Percentiles rank a stretch among this genome's conserved stretches.
These are phyloP conservation scores for Distichodus sexfasciatus DNA, from an alignment of 2,797 vertebrate genomes.

Conservation along the genomic window DNA sequence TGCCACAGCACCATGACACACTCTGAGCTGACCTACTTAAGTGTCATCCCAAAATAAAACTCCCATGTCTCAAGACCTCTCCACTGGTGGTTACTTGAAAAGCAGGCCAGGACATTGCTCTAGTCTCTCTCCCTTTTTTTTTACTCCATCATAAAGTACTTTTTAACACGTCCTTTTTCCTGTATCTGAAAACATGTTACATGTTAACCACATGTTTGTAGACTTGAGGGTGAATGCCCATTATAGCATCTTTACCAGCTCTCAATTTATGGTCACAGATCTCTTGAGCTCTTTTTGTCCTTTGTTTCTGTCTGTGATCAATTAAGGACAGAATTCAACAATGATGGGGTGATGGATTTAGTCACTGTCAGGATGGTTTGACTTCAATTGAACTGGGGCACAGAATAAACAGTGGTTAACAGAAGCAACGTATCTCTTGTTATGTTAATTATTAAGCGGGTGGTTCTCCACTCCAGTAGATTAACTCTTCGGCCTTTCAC, in stretches of 20 bases:
- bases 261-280: conserved; percentile 13
- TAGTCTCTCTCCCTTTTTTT: conserved; percentile 16
- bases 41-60: conserved; percentile 76
- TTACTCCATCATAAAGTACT: conserved; percentile 19
- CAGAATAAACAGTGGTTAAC: conserved; percentile 74
- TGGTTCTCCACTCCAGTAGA: conserved; percentile 75
- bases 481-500: conserved; percentile 69
- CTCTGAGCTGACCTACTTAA: conserved; percentile 81
- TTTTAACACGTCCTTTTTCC: conserved; percentile 12
- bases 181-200: conserved; percentile 27
- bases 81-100: conserved; percentile 60
- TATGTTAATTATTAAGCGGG: conserved; percentile 79
- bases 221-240: background rate
- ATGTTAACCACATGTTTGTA: conserved; percentile 27
- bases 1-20: conserved; percentile 70
- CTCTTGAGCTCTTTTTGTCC: conserved; percentile 6
- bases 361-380: conserved; percentile 41
- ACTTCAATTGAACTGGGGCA: conserved; percentile 65
- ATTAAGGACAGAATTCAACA: background rate
- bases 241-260: conserved; percentile 10
- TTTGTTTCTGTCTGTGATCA: background rate
- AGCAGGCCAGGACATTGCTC: conserved; percentile 45
- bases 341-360: conserved; percentile 20
- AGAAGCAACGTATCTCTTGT: conserved; percentile 74
- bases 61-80: conserved; percentile 72